Evolutionary conservation across 2,797 vertebrate species (phyloP), one percentile per base, ranked within the genome.

Genomic region (Hapalemur alaotrensis): DNA sequence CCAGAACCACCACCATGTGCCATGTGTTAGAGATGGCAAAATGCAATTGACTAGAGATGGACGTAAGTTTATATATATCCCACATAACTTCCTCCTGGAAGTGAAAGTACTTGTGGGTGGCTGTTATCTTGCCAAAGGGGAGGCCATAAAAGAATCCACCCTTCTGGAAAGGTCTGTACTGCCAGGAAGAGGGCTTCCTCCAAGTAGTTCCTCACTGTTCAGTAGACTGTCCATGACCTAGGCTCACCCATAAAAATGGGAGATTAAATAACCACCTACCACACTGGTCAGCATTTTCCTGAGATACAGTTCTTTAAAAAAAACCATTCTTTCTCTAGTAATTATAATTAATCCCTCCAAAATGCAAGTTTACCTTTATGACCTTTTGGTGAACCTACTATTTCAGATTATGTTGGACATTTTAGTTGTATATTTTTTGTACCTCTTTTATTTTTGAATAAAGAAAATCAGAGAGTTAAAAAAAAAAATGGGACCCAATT

Each of bases 401-500:
- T 67, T 95, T 95, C 78, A n/a, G 72, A 32, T 86, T 83, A 50
- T 57, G 32, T 38, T 69, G 35, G 79, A 61, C 22, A 38, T 86
- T 86, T 93, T 50, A 54, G 70, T 50, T 82, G 20, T 93, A 0
- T 83, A n/a, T 92, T 84, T 91, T 97, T 91, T 86, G 41, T 90
- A 69, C 73, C 54, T 76, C n/a, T 88, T 83, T 93, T 81, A 73
- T 52, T 98, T 97, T 73, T 95, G 97, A 98, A 98, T 98, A 98
- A 98, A 97, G 67, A 82, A 96, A 96, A 15, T n/a, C 81, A 84
- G 61, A 52, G 87, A 89, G 46, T 89, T 41, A 38, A 38, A 38
- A 38, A 38, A 38, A 38, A 38, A 38, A 38, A 59, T 11, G 4
- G 57, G 23, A 59, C 57, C 10, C 11, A 25, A 59, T 59, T 59